Evolutionary conservation across 2,888 invertebrate genomes (phyloP), one percentile per base, ranked within the genome.

Genomic region (Rhamphomyia laevipes): DNA sequence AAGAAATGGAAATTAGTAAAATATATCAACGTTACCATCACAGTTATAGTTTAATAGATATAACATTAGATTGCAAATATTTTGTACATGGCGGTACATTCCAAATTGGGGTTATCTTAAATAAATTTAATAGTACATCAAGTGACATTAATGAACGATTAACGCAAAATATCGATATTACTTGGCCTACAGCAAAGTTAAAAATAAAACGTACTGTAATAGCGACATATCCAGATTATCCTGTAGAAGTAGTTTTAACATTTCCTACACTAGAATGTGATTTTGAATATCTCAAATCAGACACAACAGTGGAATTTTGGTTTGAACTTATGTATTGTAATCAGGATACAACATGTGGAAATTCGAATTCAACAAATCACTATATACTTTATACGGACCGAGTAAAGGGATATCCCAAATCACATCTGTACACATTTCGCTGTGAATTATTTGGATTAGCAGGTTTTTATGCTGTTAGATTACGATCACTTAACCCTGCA

Each of bases 401-500:
- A 70, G 78, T 88, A 43, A 71, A 74, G n/a, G 82, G 82, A 30
- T 66, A 85, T 67, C 82, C 86, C 18, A 79, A 80, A n/a, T 76
- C 80, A 31, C 77, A 80, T 40, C 75, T 80, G 16, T 73, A 87
- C 61, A 77, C 77, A 4, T 72, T 89, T 23, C 76, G 82, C 31
- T 89, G 89, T 61, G 84, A 88, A 62, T 74, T 86, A 35, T 89
- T 89, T 59, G 89, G 89, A 2, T 75, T 87, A 55, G 86, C 87
- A 1, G 89, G 89, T 1, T 84, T 85, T 68, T 89, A 89, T 64
- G 82, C 84, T 0, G 73, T 89, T 7, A 79, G 82, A 46, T 65
- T 89, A 50, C 74, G 83, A 35, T 84, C 88, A 0, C 77, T 82
- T 4, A 72, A 77, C 1, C 75, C 76, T 0, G 76, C 80, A 2